Conservation (phyloP, 2,797 vertebrate species). For the Phrynocephalus guinanensis region DNA sequence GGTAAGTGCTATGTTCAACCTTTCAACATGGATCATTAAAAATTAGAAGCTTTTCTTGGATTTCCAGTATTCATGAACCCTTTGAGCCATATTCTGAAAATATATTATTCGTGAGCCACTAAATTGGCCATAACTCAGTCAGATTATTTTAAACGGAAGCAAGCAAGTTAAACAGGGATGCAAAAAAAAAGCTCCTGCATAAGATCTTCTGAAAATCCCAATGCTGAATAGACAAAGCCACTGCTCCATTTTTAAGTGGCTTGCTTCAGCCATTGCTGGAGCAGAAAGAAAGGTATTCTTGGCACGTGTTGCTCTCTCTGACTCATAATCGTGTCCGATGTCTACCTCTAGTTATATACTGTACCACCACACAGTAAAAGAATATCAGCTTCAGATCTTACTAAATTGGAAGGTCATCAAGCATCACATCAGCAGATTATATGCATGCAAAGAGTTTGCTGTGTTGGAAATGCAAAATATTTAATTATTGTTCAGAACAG, state of each 20-base stretch:
- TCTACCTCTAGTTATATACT: not conserved
- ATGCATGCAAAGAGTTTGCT: not conserved
- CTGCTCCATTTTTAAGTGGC: not conserved
- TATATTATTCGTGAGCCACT: constrained; percentile 11
- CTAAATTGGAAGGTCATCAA: not conserved
- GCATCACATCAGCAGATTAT: not conserved
- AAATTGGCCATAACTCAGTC: constrained; percentile 16
- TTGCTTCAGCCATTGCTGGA: not conserved
- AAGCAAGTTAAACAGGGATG: not conserved
- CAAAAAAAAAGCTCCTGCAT: not conserved
- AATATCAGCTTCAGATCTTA: not conserved
- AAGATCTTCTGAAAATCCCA: not conserved
- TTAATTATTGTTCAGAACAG: constrained; percentile 21
- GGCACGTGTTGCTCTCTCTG: too few species aligned
- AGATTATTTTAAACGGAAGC: constrained; percentile 6
- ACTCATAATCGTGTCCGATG: not conserved
- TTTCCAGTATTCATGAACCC: constrained; percentile 37
- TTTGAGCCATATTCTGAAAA: constrained; percentile 20
- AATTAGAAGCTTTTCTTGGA: constrained; percentile 37
- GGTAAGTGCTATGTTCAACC: constrained; percentile 30
- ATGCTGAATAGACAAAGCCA: not conserved
- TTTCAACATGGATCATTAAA: constrained; percentile 43
- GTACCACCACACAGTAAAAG: not conserved
- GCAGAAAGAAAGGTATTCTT: not conserved
- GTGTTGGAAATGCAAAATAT: not conserved